A percentile compares a stretch with the other conserved stretches of the same genome.
Conservation (phyloP, 2,888 invertebrate species). For the Caenorhabditis sp. region DNA sequence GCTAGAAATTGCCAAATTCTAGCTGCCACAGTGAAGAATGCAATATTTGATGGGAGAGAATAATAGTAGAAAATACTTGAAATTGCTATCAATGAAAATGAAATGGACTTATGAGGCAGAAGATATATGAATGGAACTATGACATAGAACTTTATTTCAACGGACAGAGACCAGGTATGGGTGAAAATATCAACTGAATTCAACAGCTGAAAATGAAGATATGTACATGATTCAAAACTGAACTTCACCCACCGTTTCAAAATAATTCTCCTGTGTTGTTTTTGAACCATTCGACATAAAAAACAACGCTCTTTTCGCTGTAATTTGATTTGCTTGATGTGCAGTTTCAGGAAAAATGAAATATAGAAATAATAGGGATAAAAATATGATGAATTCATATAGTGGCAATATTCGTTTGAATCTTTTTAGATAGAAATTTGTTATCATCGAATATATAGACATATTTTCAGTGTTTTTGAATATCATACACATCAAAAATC, state of each 20-base stretch:
- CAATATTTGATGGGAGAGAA: neutral
- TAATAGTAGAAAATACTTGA: constrained; percentile 7
- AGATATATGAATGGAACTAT: constrained; percentile 40
- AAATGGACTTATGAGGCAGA: neutral
- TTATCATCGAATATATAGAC: no score
- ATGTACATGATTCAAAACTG: no score
- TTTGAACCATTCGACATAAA: constrained; percentile 16
- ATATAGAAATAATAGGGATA: neutral
- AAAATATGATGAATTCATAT: constrained; percentile 6
- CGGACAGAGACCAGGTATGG: constrained; percentile 54
- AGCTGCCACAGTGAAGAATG: constrained; percentile 32
- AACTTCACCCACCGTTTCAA: no score
- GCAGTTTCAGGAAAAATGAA: neutral
- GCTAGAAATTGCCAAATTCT: constrained; percentile 48
- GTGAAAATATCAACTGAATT: constrained; percentile 44
- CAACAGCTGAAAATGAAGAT: no score
- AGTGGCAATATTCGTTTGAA: constrained; percentile 19
- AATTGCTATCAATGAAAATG: constrained; percentile 3
- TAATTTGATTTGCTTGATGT: neutral
- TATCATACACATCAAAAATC: constrained; percentile 14
- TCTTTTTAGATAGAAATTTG: constrained; percentile 11
- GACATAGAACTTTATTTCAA: constrained; percentile 52
- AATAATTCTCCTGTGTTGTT: constrained; percentile 7
- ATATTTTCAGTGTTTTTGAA: neutral
- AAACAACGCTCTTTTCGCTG: constrained; percentile 8